These are phyloP conservation scores for Epinotia bilunana DNA, from an alignment of 2,888 invertebrate genomes.

Conservation along the genomic window DNA sequence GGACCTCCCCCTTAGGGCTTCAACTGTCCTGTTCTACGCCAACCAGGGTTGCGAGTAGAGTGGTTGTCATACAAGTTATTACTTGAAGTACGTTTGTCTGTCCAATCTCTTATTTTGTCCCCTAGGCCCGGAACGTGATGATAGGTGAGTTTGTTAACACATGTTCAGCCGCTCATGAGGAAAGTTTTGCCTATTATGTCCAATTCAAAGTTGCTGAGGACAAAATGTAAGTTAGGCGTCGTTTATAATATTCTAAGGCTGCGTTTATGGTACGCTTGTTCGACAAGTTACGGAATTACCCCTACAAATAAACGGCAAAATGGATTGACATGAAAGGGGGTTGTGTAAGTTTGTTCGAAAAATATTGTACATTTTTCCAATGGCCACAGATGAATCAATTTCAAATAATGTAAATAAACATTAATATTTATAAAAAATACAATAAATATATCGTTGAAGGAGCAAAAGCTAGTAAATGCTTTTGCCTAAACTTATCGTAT, in stretches of 20 bases:
- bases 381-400: too few species aligned
- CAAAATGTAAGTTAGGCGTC: not conserved
- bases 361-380: too few species aligned
- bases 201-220: conserved; percentile 4
- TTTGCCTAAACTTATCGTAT: too few species aligned
- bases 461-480: too few species aligned
- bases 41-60: conserved; percentile 38
- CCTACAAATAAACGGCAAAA: too few species aligned
- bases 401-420: too few species aligned
- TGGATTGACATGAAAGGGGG: too few species aligned
- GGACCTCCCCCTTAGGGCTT: conserved; percentile 27
- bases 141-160: conserved; percentile 33
- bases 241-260: not conserved
- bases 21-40: not conserved
- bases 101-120: conserved; percentile 57
- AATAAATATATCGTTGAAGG: too few species aligned
- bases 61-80: conserved; percentile 57
- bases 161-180: conserved; percentile 44
- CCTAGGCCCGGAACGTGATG: conserved; percentile 9
- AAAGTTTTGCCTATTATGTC: conserved; percentile 44
- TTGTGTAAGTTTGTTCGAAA: too few species aligned
- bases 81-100: conserved; percentile 61
- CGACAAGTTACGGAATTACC: too few species aligned
- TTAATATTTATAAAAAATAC: too few species aligned
- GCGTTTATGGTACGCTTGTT: too few species aligned